phyloP scores from a whole-genome alignment of 2,888 invertebrate genomes.

The Falcaria lacertinaria region DNA sequence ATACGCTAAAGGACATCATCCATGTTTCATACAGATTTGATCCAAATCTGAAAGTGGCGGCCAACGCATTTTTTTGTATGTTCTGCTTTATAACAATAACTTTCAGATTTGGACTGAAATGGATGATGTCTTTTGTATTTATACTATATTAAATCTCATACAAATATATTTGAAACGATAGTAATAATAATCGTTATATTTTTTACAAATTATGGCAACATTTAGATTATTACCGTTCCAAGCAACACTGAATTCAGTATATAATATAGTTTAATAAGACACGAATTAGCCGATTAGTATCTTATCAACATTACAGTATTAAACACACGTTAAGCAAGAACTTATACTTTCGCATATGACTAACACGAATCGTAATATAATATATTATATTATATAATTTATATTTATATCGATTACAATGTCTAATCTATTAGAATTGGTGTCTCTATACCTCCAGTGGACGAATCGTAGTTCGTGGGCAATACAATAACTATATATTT shows the following conservation, averaged over 20 bases:
- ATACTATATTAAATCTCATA: too few relatives aligned
- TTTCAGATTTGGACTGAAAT: too few relatives aligned
- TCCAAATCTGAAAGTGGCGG: too few relatives aligned
- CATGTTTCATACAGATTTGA: too few relatives aligned
- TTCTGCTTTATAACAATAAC: too few relatives aligned
- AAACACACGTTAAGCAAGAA: too few relatives aligned
- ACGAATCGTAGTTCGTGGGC: constrained; percentile 69
- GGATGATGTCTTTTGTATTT: too few relatives aligned
- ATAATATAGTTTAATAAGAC: not conserved
- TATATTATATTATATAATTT: too few relatives aligned
- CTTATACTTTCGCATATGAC: too few relatives aligned
- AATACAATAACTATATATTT: constrained; percentile 20
- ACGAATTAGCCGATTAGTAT: not conserved
- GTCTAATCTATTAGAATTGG: constrained; percentile 40
- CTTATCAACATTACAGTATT: not conserved
- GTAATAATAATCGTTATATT: constrained; percentile 3
- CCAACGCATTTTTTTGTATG: too few relatives aligned
- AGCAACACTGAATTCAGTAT: not conserved
- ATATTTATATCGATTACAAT: not conserved
- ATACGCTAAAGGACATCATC: not conserved
- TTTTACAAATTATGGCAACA: constrained; percentile 1
- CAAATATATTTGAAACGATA: not conserved
- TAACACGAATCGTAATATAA: too few relatives aligned
- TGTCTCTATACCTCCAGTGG: constrained; percentile 76
- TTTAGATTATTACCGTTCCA: not conserved